Evolutionary conservation across 2,113 vertebrate species (phyloP).

Genomic region (Jaculus jaculus): DNA sequence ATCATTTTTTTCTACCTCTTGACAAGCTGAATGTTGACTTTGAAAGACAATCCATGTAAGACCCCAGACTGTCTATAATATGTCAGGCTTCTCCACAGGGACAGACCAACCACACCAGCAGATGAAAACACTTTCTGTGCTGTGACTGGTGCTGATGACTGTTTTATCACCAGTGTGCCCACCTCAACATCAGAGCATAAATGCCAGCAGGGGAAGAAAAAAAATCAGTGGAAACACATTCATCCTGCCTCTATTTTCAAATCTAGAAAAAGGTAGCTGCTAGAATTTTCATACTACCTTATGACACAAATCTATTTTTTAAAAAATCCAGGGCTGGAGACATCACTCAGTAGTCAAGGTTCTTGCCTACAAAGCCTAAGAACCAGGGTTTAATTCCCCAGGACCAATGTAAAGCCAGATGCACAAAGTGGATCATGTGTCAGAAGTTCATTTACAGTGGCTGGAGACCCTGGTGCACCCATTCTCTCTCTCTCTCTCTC

Average conservation of each 20-base stretch:
- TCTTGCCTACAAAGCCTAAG: no score
- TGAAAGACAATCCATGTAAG: slow-evolving; percentile 66
- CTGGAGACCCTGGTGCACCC: no score
- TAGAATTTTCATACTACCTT: not conserved
- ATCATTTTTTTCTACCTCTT: slow-evolving; percentile 71
- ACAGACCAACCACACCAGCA: slow-evolving; percentile 29
- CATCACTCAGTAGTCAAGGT: no score
- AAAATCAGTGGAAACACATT: not conserved
- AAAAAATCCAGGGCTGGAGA: no score
- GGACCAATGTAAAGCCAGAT: no score
- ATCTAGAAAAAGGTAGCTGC: not conserved
- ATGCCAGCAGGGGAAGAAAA: not conserved
- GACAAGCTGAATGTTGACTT: slow-evolving; percentile 72
- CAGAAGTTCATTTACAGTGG: no score
- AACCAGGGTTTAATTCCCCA: no score
- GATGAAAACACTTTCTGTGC: slow-evolving; percentile 39
- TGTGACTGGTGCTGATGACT: not conserved
- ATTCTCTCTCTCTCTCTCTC: no score
- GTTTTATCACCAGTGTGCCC: not conserved
- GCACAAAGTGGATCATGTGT: no score
- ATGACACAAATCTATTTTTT: not conserved
- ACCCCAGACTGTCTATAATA: slow-evolving; percentile 35
- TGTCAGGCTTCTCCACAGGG: slow-evolving; percentile 31
- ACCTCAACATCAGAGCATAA: not conserved
- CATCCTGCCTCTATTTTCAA: slow-evolving; percentile 25